phyloP scores from a whole-genome alignment of 2,113 vertebrate species.

The mouse (Mus musculus) region GRCm39 chr8:97739001-97739500 shows the following conservation, averaged over 20 bases:
- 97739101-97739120: slow-evolving; percentile 37
- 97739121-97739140: slow-evolving; percentile 58
- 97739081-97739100: slow-evolving; percentile 62
- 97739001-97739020: too few species aligned
- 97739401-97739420: slow-evolving; percentile 75
- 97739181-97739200: slow-evolving; percentile 75
- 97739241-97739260: slow-evolving; percentile 71
- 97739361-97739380: slow-evolving; percentile 77
- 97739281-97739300: slow-evolving; percentile 73
- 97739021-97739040: too few species aligned
- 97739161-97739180: slow-evolving; percentile 65
- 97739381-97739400: slow-evolving; percentile 73
- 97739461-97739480: slow-evolving; percentile 62
- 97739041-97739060: background rate
- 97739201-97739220: slow-evolving; percentile 68
- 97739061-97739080: slow-evolving; percentile 46
- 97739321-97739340: slow-evolving; percentile 79
- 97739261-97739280: slow-evolving; percentile 75
- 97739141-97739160: slow-evolving; percentile 48
- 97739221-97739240: slow-evolving; percentile 59
- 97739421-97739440: slow-evolving; percentile 53
- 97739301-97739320: slow-evolving; percentile 75
- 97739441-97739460: slow-evolving; percentile 66
- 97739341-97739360: slow-evolving; percentile 71
- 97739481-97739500: slow-evolving; percentile 47